phyloP scores from a whole-genome alignment of 2,797 vertebrate species.

The Tenualosa thibaudeaui region DNA sequence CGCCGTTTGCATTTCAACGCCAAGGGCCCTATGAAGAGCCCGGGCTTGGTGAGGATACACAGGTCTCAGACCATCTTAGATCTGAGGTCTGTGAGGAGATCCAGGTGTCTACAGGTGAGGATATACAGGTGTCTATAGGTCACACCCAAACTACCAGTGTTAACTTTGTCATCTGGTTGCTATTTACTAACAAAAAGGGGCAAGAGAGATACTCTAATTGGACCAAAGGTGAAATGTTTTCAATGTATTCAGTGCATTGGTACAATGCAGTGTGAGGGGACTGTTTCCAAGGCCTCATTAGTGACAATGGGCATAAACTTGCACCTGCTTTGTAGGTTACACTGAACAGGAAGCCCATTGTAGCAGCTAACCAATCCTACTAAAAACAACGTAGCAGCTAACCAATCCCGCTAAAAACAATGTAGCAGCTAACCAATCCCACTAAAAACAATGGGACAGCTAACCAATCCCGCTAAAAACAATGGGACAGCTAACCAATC shows the following conservation, averaged over 20 bases:
- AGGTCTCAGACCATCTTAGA: too few species aligned
- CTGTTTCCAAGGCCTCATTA: not conserved
- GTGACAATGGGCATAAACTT: not conserved
- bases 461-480: not conserved
- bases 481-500: not conserved
- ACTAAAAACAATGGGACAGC: not conserved
- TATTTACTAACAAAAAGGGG: not conserved
- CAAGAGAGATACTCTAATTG: not conserved
- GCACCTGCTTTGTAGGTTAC: not conserved
- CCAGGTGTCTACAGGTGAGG: not conserved
- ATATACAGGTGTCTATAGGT: too few species aligned
- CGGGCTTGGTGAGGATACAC: not conserved
- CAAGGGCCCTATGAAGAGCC: not conserved
- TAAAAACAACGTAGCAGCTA: too few species aligned
- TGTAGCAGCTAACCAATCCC: not conserved
- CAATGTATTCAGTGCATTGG: not conserved
- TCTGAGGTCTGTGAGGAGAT: too few species aligned
- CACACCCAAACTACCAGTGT: not conserved
- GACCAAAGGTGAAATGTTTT: not conserved
- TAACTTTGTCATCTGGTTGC: not conserved
- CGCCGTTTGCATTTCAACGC: not conserved
- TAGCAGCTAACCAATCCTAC: not conserved
- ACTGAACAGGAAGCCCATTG: not conserved
- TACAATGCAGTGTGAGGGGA: not conserved
- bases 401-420: too few species aligned